Evolutionary conservation across 1,140 invertebrate genomes (phyloP).

Genomic region (Hypothenemus hampei): DNA sequence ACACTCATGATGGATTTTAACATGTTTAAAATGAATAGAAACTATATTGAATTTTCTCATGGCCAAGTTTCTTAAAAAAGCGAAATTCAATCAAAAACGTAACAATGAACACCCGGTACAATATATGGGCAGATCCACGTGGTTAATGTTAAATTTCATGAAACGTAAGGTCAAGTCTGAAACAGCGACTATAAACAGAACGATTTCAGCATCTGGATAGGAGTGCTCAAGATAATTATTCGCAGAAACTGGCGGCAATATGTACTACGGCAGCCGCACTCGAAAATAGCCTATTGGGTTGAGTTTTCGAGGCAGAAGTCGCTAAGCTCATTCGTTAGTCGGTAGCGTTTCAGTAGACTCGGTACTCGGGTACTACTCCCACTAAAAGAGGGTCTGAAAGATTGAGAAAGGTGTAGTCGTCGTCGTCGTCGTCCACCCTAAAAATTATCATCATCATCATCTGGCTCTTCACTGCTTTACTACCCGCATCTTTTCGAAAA

Average conservation of each 20-base stretch:
- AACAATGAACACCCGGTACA: background rate
- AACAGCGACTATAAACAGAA: constrained; percentile 15
- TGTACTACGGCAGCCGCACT: constrained; percentile 14
- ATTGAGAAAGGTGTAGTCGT: constrained; percentile 9
- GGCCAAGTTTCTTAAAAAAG: background rate
- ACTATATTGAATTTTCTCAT: no score
- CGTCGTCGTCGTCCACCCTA: no score
- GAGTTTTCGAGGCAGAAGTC: constrained; percentile 23
- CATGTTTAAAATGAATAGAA: no score
- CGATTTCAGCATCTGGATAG: constrained; percentile 22
- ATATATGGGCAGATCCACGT: constrained; percentile 10
- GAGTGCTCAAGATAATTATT: constrained; percentile 23
- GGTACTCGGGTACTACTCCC: background rate
- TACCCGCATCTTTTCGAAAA: constrained; percentile 16
- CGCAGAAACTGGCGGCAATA: constrained; percentile 21
- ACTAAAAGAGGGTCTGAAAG: background rate
- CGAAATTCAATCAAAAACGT: background rate
- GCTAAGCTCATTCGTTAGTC: constrained; percentile 10
- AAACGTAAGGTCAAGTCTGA: constrained; percentile 25
- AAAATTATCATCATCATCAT: constrained; percentile 11
- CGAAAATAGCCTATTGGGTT: constrained; percentile 17
- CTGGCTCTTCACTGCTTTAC: constrained; percentile 6
- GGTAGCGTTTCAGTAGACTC: constrained; percentile 12
- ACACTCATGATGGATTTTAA: no score
- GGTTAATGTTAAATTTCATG: constrained; percentile 17